These are phyloP conservation scores for Chironomus tepperi DNA, from an alignment of 1,140 invertebrate species.

Conservation along the genomic window DNA sequence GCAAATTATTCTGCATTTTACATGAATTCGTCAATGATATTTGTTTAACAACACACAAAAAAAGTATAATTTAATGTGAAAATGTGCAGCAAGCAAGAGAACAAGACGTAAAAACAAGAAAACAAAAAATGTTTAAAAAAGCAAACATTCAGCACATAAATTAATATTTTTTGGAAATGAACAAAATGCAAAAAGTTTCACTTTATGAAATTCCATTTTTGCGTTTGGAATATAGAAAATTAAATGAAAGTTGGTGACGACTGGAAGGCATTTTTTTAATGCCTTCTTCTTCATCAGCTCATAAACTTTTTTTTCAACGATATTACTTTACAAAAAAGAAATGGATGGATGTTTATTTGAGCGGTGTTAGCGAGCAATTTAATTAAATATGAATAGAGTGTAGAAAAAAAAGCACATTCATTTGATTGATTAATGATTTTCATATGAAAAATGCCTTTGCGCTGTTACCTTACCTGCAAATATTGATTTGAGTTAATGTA, in stretches of 20 bases:
- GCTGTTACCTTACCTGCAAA: neutral
- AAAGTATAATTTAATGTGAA: too few relatives aligned
- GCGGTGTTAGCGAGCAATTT: too few relatives aligned
- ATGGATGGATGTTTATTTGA: too few relatives aligned
- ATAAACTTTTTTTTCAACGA: neutral
- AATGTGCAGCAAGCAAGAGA: too few relatives aligned
- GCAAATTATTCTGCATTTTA: too few relatives aligned
- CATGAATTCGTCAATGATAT: too few relatives aligned
- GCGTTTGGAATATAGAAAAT: constrained; percentile 4
- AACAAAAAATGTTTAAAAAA: too few relatives aligned
- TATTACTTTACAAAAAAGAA: too few relatives aligned
- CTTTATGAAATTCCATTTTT: neutral
- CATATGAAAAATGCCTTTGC: neutral
- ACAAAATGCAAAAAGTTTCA: constrained; percentile 3
- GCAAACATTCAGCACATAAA: too few relatives aligned
- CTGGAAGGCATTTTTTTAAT: neutral
- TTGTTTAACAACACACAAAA: too few relatives aligned
- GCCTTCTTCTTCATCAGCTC: neutral
- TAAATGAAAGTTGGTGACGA: constrained; percentile 13
- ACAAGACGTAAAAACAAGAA: too few relatives aligned
- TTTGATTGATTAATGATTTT: neutral
- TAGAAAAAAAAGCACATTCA: neutral
- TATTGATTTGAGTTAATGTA: too few relatives aligned
- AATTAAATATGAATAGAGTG: neutral
- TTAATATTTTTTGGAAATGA: neutral